These are phyloP conservation scores for Urocitellus parryii DNA, from an alignment of 2,113 vertebrate genomes.

Conservation along the genomic window DNA sequence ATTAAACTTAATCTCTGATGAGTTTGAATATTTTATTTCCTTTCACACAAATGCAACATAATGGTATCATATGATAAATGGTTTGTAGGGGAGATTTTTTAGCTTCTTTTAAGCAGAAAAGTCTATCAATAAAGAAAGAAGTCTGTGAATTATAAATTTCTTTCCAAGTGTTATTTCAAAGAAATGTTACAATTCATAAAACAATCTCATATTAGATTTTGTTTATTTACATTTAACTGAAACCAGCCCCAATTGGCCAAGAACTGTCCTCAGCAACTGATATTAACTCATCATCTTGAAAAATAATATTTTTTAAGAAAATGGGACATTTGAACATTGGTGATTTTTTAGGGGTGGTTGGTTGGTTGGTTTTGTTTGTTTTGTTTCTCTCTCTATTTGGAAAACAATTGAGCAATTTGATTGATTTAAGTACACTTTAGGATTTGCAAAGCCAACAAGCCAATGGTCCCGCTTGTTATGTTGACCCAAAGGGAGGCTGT, in stretches of 20 bases:
- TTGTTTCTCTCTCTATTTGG: not conserved
- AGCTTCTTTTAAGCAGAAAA: conserved; percentile 6
- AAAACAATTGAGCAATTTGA: not conserved
- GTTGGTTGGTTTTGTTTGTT: too few species aligned
- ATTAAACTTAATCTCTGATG: not conserved
- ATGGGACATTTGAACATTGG: not conserved
- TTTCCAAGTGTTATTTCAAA: not conserved
- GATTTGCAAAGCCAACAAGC: not conserved
- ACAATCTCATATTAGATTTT: not conserved
- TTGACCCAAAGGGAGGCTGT: not conserved
- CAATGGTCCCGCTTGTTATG: not conserved
- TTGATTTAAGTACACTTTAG: not conserved
- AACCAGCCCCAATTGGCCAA: not conserved
- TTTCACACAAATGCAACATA: not conserved
- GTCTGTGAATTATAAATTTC: not conserved
- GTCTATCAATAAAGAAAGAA: not conserved
- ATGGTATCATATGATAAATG: not conserved
- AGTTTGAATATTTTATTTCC: not conserved
- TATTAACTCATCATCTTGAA: not conserved
- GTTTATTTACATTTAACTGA: not conserved
- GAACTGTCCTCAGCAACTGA: not conserved
- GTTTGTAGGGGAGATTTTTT: not conserved
- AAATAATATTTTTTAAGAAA: not conserved
- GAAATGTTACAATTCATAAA: not conserved
- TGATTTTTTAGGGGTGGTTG: too few species aligned